Evolutionary conservation across 2,113 vertebrate genomes (phyloP).

Genomic region (Chamaetylas fuelleborni): DNA sequence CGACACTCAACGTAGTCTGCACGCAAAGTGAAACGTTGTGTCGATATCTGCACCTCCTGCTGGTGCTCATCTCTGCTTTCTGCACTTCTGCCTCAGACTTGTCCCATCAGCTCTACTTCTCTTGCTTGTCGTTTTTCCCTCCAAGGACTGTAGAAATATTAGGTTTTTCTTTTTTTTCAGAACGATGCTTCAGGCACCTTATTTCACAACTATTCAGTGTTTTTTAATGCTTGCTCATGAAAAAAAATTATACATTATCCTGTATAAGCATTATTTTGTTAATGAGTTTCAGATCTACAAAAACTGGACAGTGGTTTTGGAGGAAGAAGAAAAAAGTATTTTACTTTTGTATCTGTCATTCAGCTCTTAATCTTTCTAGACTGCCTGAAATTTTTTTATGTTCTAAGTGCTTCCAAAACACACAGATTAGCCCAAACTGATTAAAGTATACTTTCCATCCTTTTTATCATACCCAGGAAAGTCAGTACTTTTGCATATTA

Average conservation of each 20-base stretch:
- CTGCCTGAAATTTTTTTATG: slow-evolving; percentile 9
- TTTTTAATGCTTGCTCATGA: not conserved
- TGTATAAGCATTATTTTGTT: not conserved
- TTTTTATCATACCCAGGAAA: slow-evolving; percentile 33
- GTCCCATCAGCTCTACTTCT: not conserved
- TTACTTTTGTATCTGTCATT: slow-evolving; percentile 4
- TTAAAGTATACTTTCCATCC: not conserved
- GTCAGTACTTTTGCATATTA: slow-evolving; percentile 14
- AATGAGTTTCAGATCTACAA: not conserved
- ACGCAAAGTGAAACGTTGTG: not conserved
- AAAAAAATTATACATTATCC: not conserved
- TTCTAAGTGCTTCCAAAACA: slow-evolving; percentile 41
- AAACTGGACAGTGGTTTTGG: not conserved
- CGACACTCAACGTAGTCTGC: not conserved
- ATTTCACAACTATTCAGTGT: not conserved
- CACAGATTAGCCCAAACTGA: slow-evolving; percentile 26
- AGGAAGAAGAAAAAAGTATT: not conserved
- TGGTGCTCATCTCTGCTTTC: not conserved
- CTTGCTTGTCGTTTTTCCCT: not conserved
- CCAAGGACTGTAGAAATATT: not conserved
- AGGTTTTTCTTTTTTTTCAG: not conserved
- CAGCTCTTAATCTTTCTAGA: slow-evolving; percentile 12
- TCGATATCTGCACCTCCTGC: not conserved
- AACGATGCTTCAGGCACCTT: not conserved
- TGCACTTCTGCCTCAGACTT: not conserved